Base-by-base conservation (phyloP, 2,888 invertebrate genomes). In the Caenorhabditis uteleia region DNA sequence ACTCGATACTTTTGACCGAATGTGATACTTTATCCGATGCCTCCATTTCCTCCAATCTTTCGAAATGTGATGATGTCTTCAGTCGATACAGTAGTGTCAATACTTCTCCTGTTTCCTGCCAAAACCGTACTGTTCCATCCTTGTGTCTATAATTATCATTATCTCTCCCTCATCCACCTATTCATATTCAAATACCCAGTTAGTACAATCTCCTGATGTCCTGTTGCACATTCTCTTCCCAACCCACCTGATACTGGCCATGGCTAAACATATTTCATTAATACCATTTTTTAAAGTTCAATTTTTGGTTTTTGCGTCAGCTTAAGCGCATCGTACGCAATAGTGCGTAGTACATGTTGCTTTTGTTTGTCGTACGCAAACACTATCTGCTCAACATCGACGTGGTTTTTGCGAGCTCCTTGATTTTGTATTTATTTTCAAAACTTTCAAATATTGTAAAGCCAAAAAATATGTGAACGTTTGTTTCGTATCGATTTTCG, bases 211-310 rank as follows among this genome's bases (percentile, higher is more conserved):
- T 98, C 98, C 83, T 93, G 92, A 86, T 97, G 97, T 85, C 94
- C 93, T 86, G 93, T 93, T 59, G 93, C 92, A 79, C 92, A 91
- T 53, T 93, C 91, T 74, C 93, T 91, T 92, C 94, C 95, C 84
- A 91, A 91, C 50, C 98, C 98, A 36, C 98, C 98, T 78, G 90
- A 90, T 77, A 98, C 89, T 56, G 97, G 98, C 97, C 97, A 98
- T 84, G 92, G 90, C 87, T 87, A 77, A 39, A 82, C 20, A 5
- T n/a, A 18, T 51, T 44, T 38, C 1, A 21, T 18, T 18, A 10
- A 34, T 36, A 5, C 16, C 3, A 38, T 40, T 8, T 38, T 14
- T 23, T 42, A 31, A 21, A 21, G 12, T 18, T 5, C 1, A 23
- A n/a, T 44, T 36, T 14, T 39, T 25, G 20, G 21, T 45, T 31